Percentiles rank a stretch among this genome's conserved stretches.
These are phyloP conservation scores for Phortica magna DNA, from an alignment of 2,888 invertebrate genomes.

Conservation along the genomic window DNA sequence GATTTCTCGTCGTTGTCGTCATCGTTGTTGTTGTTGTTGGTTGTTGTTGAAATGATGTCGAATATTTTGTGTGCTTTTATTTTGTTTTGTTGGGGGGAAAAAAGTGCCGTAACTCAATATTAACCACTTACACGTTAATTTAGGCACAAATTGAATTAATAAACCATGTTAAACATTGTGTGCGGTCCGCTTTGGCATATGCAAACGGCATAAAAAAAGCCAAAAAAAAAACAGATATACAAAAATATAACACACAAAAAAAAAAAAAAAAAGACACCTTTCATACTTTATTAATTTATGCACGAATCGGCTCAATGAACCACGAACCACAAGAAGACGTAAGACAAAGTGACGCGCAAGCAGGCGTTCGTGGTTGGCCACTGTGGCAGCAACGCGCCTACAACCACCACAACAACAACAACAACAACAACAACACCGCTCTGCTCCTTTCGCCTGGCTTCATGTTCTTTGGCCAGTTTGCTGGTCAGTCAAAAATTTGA, in stretches of 20 bases:
- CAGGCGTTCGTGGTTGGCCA: neutral
- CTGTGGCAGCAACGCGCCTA: conserved; percentile 38
- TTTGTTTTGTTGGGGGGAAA: conserved; percentile 5
- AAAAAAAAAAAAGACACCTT: conserved; percentile 56
- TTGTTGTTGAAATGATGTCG: conserved; percentile 36
- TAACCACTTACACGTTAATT: conserved; percentile 78
- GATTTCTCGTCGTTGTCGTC: conserved; percentile 28
- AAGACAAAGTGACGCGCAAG: conserved; percentile 33
- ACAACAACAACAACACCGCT: conserved; percentile 44
- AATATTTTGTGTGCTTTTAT: neutral
- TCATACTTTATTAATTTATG: conserved; percentile 76
- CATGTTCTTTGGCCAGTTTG: conserved; percentile 25
- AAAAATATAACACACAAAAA: conserved; percentile 5
- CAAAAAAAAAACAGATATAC: conserved; percentile 38
- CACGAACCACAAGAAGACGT: conserved; percentile 44
- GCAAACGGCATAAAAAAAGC: conserved; percentile 11
- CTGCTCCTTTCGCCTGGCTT: conserved; percentile 36
- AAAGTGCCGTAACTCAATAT: conserved; percentile 69
- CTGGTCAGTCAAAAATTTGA: conserved; percentile 58
- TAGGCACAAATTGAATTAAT: conserved; percentile 79
- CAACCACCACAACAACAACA: conserved; percentile 23
- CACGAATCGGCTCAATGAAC: conserved; percentile 70
- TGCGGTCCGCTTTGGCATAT: conserved; percentile 70
- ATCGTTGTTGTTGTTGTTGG: conserved; percentile 11
- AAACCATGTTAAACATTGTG: conserved; percentile 78